Conservation (phyloP, 2,888 invertebrate genomes). For the Oithona nana region DNA sequence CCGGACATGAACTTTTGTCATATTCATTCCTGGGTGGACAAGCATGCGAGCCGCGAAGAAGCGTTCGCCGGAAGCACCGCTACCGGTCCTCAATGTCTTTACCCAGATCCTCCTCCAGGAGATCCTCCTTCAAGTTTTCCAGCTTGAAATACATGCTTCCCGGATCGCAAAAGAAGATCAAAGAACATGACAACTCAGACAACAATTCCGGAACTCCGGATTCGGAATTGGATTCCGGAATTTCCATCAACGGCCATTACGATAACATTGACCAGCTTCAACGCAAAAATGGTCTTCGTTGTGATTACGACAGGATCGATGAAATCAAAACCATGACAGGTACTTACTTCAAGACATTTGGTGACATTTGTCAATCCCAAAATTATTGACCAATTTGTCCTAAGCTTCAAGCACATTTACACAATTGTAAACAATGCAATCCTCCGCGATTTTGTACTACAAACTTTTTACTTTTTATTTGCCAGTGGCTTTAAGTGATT, state of each 20-base stretch:
- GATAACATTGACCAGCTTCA: neutral
- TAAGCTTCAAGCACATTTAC: no score
- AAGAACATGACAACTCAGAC: neutral
- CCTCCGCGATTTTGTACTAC: no score
- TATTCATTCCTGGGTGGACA: conserved; percentile 15
- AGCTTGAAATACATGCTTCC: neutral
- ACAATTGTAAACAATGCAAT: no score
- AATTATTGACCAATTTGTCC: no score
- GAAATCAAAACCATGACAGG: neutral
- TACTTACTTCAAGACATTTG: no score
- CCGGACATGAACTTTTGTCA: conserved; percentile 14
- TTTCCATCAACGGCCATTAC: conserved; percentile 7
- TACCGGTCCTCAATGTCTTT: neutral
- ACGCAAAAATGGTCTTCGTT: neutral
- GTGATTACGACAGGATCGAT: neutral
- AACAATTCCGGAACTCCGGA: neutral
- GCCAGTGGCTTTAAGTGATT: no score
- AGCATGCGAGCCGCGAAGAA: conserved; percentile 3
- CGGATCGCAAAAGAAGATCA: neutral
- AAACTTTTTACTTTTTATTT: no score
- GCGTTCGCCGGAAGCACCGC: conserved; percentile 9
- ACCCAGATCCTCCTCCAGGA: neutral
- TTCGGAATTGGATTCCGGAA: conserved; percentile 11
- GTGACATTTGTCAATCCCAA: no score
- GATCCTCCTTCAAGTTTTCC: neutral